Conservation (phyloP, 2,888 invertebrate genomes). For the Thereva unica region DNA sequence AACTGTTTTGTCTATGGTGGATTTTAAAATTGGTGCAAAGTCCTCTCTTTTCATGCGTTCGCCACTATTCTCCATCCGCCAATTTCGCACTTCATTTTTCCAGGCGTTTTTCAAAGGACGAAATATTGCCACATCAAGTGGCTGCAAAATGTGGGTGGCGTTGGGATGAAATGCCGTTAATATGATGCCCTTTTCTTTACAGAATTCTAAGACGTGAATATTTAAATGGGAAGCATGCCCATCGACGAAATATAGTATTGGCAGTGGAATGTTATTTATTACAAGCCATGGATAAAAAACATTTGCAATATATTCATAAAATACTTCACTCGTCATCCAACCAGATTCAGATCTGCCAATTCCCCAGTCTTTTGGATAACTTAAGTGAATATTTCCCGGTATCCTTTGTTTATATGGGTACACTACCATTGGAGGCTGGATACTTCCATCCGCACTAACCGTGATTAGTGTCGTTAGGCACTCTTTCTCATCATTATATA, state of each 20-base stretch:
- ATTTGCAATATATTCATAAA: conserved; percentile 54
- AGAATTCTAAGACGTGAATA: conserved; percentile 52
- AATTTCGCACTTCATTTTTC: conserved; percentile 46
- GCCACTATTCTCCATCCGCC: too few species aligned
- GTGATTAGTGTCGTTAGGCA: conserved; percentile 6
- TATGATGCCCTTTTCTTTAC: conserved; percentile 50
- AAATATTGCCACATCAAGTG: conserved; percentile 53
- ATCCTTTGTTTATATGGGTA: conserved; percentile 4
- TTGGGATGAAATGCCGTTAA: conserved; percentile 46
- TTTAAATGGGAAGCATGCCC: conserved; percentile 53
- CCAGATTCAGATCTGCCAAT: conserved; percentile 54
- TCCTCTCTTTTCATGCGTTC: too few species aligned
- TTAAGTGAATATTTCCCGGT: too few species aligned
- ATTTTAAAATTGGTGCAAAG: conserved; percentile 44
- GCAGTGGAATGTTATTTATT: conserved; percentile 49
- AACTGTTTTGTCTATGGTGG: too few species aligned
- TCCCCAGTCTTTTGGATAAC: conserved; percentile 49
- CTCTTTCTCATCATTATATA: conserved; percentile 7
- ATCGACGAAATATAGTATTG: conserved; percentile 54
- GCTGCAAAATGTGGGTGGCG: conserved; percentile 50
- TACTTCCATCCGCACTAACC: not conserved
- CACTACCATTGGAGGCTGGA: not conserved
- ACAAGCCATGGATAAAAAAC: conserved; percentile 53
- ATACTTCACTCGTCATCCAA: conserved; percentile 55
- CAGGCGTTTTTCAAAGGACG: conserved; percentile 49